These are phyloP conservation scores for Pteronura brasiliensis DNA, from an alignment of 2,113 vertebrate species.

Conservation along the genomic window DNA sequence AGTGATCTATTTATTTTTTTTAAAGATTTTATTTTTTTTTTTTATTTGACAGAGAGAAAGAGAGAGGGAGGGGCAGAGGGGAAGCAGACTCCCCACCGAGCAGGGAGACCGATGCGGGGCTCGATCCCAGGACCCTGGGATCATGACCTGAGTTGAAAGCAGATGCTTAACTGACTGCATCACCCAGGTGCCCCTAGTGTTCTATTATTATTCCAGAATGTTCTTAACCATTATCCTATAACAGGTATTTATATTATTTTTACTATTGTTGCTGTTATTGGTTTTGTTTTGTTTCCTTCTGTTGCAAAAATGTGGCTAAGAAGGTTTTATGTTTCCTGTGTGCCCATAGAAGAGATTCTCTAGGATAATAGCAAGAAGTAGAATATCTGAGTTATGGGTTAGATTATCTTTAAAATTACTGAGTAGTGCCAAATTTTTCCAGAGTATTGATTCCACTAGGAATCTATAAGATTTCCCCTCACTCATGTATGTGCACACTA, in stretches of 20 bases:
- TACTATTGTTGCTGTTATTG: background rate
- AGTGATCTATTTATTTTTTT: background rate
- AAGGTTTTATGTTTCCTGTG: background rate
- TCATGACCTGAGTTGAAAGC: too few relatives aligned
- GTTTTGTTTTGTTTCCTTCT: background rate
- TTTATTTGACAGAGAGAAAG: too few relatives aligned
- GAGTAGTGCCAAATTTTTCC: background rate
- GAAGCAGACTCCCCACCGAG: too few relatives aligned
- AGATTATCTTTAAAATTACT: background rate
- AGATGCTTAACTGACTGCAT: too few relatives aligned
- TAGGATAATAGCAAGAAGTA: background rate
- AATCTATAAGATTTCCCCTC: background rate
- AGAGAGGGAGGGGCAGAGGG: too few relatives aligned
- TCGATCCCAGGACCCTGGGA: too few relatives aligned
- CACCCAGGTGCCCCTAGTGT: background rate
- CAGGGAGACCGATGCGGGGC: too few relatives aligned
- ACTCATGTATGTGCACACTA: background rate
- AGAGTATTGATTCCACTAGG: background rate
- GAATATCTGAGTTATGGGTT: background rate
- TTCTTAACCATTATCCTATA: background rate
- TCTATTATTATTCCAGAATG: background rate
- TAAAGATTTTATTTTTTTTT: too few relatives aligned
- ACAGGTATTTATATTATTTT: slow-evolving; percentile 3
- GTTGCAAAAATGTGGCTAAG: background rate
- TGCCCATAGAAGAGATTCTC: background rate